Conservation (phyloP, 1,140 invertebrate species). For the Anastrepha obliqua region DNA sequence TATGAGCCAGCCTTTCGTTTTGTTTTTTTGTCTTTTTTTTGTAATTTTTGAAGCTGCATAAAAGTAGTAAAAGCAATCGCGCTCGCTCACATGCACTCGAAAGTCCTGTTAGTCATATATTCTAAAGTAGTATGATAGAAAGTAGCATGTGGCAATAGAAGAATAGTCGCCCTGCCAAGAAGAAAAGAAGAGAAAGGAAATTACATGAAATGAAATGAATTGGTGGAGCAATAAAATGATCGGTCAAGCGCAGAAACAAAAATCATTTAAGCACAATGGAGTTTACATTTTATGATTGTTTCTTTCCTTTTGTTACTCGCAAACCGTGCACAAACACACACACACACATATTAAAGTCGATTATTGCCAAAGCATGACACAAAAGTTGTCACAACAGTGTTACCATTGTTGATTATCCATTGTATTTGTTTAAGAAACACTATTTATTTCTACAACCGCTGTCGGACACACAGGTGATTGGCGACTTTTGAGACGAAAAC, state of each 20-base stretch:
- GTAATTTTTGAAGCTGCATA: background rate
- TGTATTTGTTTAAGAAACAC: background rate
- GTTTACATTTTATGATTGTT: constrained; percentile 26
- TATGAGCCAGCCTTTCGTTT: no score
- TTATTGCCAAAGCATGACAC: constrained; percentile 45
- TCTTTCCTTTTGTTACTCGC: background rate
- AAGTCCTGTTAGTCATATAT: constrained; percentile 51
- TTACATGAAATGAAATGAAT: background rate
- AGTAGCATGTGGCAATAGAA: background rate
- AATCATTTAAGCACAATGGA: background rate
- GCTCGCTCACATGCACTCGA: background rate
- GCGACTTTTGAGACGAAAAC: no score
- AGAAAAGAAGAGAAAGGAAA: background rate
- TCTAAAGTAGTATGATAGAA: background rate
- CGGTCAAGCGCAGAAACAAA: constrained; percentile 3
- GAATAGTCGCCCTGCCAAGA: background rate
- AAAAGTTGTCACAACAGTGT: constrained; percentile 6
- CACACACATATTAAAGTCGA: constrained; percentile 7
- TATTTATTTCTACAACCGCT: background rate
- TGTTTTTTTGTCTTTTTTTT: background rate
- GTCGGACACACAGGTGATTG: background rate
- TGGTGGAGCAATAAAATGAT: background rate
- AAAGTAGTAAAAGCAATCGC: background rate
- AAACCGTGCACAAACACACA: background rate
- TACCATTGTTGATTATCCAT: background rate